Evolutionary conservation across 2,113 vertebrate genomes (phyloP).

Genomic region (Monarcha castaneiventris): DNA sequence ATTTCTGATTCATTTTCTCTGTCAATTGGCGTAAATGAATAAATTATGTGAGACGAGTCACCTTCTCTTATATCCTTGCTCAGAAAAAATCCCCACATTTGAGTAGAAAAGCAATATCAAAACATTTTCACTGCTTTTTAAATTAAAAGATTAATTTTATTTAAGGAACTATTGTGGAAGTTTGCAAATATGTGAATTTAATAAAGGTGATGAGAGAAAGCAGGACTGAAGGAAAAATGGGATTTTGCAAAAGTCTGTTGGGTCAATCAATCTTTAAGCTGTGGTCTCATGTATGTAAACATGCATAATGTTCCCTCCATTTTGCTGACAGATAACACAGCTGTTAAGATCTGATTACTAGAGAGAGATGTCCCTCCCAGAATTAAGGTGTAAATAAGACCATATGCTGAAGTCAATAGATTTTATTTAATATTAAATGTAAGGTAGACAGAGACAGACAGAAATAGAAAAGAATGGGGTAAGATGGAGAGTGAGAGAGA

Average conservation of each 20-base stretch:
- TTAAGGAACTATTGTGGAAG: not conserved
- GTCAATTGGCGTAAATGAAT: not conserved
- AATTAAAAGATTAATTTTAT: not conserved
- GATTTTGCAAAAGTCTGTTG: accelerated
- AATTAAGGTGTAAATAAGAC: not conserved
- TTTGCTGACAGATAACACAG: not conserved
- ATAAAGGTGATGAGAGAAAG: not conserved
- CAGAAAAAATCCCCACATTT: not conserved
- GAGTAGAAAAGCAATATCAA: not conserved
- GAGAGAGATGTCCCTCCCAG: not conserved
- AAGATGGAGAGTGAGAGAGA: no score
- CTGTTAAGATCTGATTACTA: not conserved
- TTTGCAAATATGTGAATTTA: not conserved
- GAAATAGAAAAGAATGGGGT: no score
- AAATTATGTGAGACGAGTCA: not conserved
- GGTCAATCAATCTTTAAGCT: not conserved
- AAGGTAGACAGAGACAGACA: not conserved
- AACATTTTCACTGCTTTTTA: not conserved
- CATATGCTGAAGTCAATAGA: not conserved
- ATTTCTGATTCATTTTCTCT: not conserved
- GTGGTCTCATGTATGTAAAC: not conserved
- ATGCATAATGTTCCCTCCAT: not conserved
- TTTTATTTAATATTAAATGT: not conserved
- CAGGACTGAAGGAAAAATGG: not conserved
- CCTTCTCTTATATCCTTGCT: not conserved